These are phyloP conservation scores for Lineus longissimus DNA, from an alignment of 1,140 invertebrate species.

Conservation along the genomic window DNA sequence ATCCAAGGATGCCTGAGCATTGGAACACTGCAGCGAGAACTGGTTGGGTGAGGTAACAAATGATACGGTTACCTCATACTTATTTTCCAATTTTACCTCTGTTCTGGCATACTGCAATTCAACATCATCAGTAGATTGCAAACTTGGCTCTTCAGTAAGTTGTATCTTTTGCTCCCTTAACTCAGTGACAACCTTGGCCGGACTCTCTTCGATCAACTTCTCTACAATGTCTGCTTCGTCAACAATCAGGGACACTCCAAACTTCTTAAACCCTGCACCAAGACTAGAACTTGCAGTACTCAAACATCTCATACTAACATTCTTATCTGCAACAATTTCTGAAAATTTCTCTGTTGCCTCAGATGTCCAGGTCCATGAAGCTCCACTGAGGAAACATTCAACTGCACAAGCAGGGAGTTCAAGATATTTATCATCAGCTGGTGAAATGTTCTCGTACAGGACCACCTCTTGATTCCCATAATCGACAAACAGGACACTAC, in stretches of 20 bases:
- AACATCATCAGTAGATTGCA: too few species aligned
- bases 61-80: neutral
- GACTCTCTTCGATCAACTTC: too few species aligned
- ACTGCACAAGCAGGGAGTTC: neutral
- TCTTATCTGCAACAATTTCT: neutral
- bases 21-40: neutral
- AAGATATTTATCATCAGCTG: neutral
- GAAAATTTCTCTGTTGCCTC: slow-evolving; percentile 19
- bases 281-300: neutral
- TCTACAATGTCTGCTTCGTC: too few species aligned
- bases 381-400: neutral
- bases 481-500: slow-evolving; percentile 57
- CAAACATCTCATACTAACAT: neutral
- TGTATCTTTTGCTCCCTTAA: too few species aligned
- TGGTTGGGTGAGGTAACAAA: slow-evolving; percentile 1
- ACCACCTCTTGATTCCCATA: slow-evolving; percentile 57
- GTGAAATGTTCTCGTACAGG: neutral
- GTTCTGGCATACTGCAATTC: too few species aligned
- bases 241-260: too few species aligned
- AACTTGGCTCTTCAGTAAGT: too few species aligned
- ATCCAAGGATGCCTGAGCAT: slow-evolving; percentile 34
- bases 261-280: too few species aligned
- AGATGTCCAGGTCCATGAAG: slow-evolving; percentile 25
- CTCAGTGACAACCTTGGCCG: too few species aligned
- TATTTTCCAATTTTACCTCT: neutral